Evolutionary conservation across 2,888 invertebrate species (phyloP), one percentile per base, ranked within the genome.

Genomic region (Pollenia amentaria): DNA sequence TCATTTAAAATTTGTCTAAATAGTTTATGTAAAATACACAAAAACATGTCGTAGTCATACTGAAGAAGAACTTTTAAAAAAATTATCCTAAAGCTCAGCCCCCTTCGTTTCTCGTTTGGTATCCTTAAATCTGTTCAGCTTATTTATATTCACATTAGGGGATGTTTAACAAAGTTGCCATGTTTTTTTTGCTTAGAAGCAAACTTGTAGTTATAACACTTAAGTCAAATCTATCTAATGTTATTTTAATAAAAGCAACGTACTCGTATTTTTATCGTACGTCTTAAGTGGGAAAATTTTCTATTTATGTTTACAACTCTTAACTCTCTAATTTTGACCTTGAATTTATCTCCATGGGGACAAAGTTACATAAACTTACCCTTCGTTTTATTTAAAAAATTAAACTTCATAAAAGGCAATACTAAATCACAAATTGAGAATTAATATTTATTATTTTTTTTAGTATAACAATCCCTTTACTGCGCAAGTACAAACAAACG

Each of bases 401-500:
- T 6, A 55, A 44, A 51, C 2, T n/a, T 38, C 16, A n/a, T 18
- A 65, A 18, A 64, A n/a, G 77, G 67, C 3, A 77, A 77, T 51
- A 55, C 55, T 77, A 53, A 1, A 51, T 44, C 2, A 14, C 7
- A 10, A 29, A 60, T 11, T 7, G 0, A 44, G 42, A 69, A 72
- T 4, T 44, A 42, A 42, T 18, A 16, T 44, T n/a, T 14, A 12
- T 38, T 60, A 48, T 46, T 46, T 40, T 38, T n/a, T 38, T 18
- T 48, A 51, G 18, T 75, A 12, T 40, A 51, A 60, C 42, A 64
- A 18, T 57, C n/a, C 18, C n/a, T 18, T 21, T 14, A 86, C 7
- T 80, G 86, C 86, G 86, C 86, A 86, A 65, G 86, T 86, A 86
- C 86, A 86, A 86, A 86, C 79, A 86, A 79, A 65, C 18, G 40